Evolutionary conservation across 2,888 invertebrate species (phyloP), one percentile per base, ranked within the genome.

Genomic region (Diadromus collaris): DNA sequence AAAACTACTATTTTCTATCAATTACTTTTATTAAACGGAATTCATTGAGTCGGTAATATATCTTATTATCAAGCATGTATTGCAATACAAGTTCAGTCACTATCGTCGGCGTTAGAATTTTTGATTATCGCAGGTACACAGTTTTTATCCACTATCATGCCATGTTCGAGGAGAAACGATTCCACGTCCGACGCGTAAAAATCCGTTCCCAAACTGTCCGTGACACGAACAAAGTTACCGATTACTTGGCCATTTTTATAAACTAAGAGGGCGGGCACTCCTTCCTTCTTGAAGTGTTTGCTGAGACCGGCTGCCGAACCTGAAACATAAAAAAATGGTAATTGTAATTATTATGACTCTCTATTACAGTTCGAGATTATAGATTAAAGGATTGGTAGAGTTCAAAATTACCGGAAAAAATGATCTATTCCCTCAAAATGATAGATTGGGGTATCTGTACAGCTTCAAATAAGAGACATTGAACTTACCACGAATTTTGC

Each of bases 171-270:
- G 6, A 99, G 93, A 91, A 96, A 98, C 84, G 95, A 94, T 92
- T 98, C 97, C 21, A 99, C 95, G 91, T 99, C 98, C 41, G 95
- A 95, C 4, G 96, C 94, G 91, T 94, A 97, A 91, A 99, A 99
- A 88, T 98, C 97, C 88, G 95, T 95, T 0, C 98, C 98, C 65
- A 99, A 93, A 88, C 97, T 97, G 86, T 97, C 95, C 0, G 95
- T 95, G 16, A 99, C 89, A 69, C 96, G 94, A 1, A 99, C 95
- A 92, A 98, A 98, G 91, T 98, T 99, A 0, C 98, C 98, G 87
- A 99, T 95, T 6, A 98, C 92, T 87, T 96, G 95, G 4, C 97
- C 97, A 51, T 93, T 95, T 92, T 97, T 98, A 90, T 99, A 99
- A 0, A 97, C 95, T 46, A 99, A 92, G 69, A 99, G 91, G 1